Percentiles rank a stretch among this genome's conserved stretches.
phyloP scores from a whole-genome alignment of 2,113 vertebrate genomes.

The Semnopithecus entellus region DNA sequence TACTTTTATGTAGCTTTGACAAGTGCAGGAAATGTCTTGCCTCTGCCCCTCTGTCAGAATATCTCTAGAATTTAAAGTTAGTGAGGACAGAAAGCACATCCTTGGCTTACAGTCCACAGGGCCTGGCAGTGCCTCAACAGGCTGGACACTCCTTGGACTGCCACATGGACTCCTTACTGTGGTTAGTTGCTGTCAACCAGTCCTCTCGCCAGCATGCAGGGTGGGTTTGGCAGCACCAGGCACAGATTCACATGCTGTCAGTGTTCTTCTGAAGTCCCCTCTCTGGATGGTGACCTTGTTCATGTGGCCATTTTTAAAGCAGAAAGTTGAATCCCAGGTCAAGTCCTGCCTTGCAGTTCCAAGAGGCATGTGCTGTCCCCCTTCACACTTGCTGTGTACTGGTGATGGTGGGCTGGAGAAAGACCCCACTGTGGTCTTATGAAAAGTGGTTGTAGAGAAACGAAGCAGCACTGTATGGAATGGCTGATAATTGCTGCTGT shows the following conservation, averaged over 20 bases:
- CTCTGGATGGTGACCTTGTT: neutral
- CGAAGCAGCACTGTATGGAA: fast-evolving
- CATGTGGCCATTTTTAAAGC: neutral
- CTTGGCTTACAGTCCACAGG: neutral
- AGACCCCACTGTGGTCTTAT: fast-evolving
- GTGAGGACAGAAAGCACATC: neutral
- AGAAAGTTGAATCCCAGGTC: neutral
- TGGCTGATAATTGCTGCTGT: neutral
- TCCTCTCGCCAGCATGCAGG: neutral
- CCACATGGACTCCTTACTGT: fast-evolving
- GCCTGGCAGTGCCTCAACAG: neutral
- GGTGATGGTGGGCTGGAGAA: neutral
- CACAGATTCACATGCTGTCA: fast-evolving
- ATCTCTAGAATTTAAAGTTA: neutral
- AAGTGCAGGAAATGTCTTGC: neutral
- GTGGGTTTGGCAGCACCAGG: neutral
- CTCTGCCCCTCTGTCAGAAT: neutral
- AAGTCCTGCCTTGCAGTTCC: fast-evolving
- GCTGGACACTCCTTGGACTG: neutral
- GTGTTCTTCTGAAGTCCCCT: neutral
- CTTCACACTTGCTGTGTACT: neutral
- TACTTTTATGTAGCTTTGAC: neutral
- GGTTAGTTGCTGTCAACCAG: neutral
- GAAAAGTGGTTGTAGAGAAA: neutral
- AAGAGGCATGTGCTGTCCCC: neutral